Evolutionary conservation across 2,113 vertebrate genomes (phyloP), one percentile per base, ranked within the genome.

Genomic region (Atractosteus spatula): DNA sequence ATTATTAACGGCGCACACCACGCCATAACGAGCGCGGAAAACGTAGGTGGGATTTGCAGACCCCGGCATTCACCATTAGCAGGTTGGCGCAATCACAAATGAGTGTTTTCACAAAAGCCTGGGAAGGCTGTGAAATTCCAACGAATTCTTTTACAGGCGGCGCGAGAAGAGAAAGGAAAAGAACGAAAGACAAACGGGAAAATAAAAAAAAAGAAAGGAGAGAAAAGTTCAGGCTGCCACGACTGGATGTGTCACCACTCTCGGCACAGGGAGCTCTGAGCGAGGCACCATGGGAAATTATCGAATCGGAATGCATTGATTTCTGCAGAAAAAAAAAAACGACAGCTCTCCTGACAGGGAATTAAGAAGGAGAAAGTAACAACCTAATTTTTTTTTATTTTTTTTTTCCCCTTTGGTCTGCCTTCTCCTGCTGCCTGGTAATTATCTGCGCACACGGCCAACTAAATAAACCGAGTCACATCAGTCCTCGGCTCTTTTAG

Each of bases 21-120:
- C 89, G 93, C 95, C 89, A 87, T 91, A 92, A 90, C 88, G 87
- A 92, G 91, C 88, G 88, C 88, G 78, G 88, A 91, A 87, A 91
- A 86, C 87, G 89, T 91, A 94, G 93, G 92, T 93, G 91, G 91
- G 91, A 91, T 92, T 91, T 92, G 73, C 95, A 86, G 92, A 90
- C 91, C 85, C 82, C 82, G 94, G 95, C 95, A 95, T 95, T 95
- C 92, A 89, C 95, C 94, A 97, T 96, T 95, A 96, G 94, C 93
- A 89, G 94, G 91, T 94, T 97, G 95, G 94, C 93, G 89, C 93
- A 80, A 90, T 91, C 92, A 92, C 95, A 96, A 96, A 95, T 94
- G 93, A 94, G 91, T 86, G 89, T 92, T 89, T 89, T 90, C 91
- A 91, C 90, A 89, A 91, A 91, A 92, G 89, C 91, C 88, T 81